Evolutionary conservation across 2,797 vertebrate genomes (phyloP), one percentile per base, ranked within the genome.

Genomic region (Bucorvus abyssinicus): DNA sequence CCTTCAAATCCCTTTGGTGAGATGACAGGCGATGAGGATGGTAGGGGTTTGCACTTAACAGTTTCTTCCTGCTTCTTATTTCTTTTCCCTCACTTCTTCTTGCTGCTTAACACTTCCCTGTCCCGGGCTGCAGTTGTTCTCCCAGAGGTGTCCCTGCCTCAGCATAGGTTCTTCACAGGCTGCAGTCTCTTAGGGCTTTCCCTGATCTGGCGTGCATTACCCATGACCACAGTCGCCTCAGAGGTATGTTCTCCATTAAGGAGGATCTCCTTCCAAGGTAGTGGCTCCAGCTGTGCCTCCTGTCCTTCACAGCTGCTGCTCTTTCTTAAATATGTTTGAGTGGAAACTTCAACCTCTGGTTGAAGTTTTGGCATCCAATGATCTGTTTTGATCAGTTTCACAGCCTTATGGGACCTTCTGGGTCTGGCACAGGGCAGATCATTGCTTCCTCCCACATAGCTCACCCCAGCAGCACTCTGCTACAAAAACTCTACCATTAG

Each of bases 391-490:
- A 26, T 53, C 10, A 32, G 4, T 75, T 86, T 69, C 42, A 53
- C 13, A 56, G 12, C 4, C 11, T 59, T 44, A 17, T 23, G 23
- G 36, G 60, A n/a, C 15, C 0, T 0, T 21, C 27, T 59, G 42
- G 10, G 22, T 42, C 23, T 22, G 5, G 7, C 5, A 53, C 6
- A 40, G 4, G 14, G 11, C 3, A 22, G 5, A 36, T 86, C 42
- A 21, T 26, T 75, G 29, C 5, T 17, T 94, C 29, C 23, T 71
- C 16, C 13, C 21, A 45, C 36, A 30, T 6, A 63, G 12, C 12
- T 85, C 19, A 73, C 3, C 4, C 10, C 27, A 9, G 32, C 32
- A 84, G 30, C 3, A 2, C 7, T 13, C 69, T 69, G 15, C 12
- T 56, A 80, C 32, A 16, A 75, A 75, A 78, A 53, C 16, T 61